A percentile compares a stretch with the other conserved stretches of the same genome.
Conservation (phyloP, 2,888 invertebrate genomes). For the Amphipyra berbera region DNA sequence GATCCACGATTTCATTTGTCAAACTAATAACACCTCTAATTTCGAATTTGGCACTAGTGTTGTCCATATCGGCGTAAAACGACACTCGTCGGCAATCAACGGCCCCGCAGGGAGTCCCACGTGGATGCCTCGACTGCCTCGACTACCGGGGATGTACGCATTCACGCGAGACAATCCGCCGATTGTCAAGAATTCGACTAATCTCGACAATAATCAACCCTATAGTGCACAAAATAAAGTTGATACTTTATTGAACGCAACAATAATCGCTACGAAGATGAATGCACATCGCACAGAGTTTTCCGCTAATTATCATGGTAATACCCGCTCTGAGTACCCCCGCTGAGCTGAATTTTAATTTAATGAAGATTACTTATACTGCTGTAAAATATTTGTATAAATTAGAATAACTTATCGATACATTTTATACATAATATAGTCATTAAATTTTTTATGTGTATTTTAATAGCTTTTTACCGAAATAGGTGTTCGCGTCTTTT, state of each 20-base stretch:
- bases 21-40: slow-evolving; percentile 60
- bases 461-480: slow-evolving; percentile 59
- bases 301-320: slow-evolving; percentile 84
- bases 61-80: slow-evolving; percentile 82
- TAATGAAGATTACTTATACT: slow-evolving; percentile 65
- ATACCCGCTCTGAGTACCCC: slow-evolving; percentile 70
- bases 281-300: slow-evolving; percentile 74
- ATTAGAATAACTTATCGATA: slow-evolving; percentile 61
- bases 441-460: slow-evolving; percentile 46
- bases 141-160: slow-evolving; percentile 72
- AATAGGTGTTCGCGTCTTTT: slow-evolving; percentile 61
- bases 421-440: slow-evolving; percentile 54
- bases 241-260: slow-evolving; percentile 2
- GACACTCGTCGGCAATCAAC: slow-evolving; percentile 85
- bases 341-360: slow-evolving; percentile 73
- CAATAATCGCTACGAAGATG: slow-evolving; percentile 62
- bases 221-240: slow-evolving; percentile 35
- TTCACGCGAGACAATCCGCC: slow-evolving; percentile 76
- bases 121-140: slow-evolving; percentile 70
- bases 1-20: slow-evolving; percentile 50
- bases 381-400: slow-evolving; percentile 62
- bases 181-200: slow-evolving; percentile 64
- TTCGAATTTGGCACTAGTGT: slow-evolving; percentile 72
- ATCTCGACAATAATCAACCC: slow-evolving; percentile 41
- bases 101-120: slow-evolving; percentile 84